Evolutionary conservation across 2,888 invertebrate genomes (phyloP), one percentile per base, ranked within the genome.

Genomic region (Ischnus inquisitorius): DNA sequence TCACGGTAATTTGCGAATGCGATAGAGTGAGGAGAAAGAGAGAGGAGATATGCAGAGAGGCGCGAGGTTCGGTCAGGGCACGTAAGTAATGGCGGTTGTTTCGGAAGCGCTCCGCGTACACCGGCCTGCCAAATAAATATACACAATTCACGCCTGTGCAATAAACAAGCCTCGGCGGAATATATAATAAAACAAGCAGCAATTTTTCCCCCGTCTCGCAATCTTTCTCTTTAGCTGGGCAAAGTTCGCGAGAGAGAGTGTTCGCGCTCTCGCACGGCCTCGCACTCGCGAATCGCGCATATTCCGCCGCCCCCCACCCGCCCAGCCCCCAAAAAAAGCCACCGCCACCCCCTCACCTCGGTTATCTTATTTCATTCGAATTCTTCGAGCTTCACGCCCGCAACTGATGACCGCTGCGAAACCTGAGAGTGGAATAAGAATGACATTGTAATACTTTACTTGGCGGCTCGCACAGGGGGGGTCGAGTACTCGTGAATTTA

Each of bases 81-180:
- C 79, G 85, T 87, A 86, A 87, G 85, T 87, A 87, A 87, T 87
- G 87, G 87, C 76, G 83, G 79, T 86, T 85, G 85, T 87, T 87
- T 87, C 87, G 83, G 88, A 89, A 88, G 89, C 88, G 87, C 87
- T 85, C 87, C 88, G 87, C 89, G 89, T 88, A 87, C 86, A 60
- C 25, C 80, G 85, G 85, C 83, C 14, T 88, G 87, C 84, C 88
- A 88, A 88, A 88, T 89, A 89, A 89, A 89, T 89, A 88, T 83
- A 85, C 86, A 88, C 88, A 86, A 87, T 87, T 86, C 88, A 86
- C 82, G 85, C 87, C 81, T 74, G 86, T 85, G 88, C 87, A 87
- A 88, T 88, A 88, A 88, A 89, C 88, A 88, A 87, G 88, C 85
- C 85, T 77, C 85, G 85, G 34, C 87, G 83, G 82, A 83, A 85